Base-by-base conservation (phyloP, 1,140 invertebrate species). In the Eupristina koningsbergeri region DNA sequence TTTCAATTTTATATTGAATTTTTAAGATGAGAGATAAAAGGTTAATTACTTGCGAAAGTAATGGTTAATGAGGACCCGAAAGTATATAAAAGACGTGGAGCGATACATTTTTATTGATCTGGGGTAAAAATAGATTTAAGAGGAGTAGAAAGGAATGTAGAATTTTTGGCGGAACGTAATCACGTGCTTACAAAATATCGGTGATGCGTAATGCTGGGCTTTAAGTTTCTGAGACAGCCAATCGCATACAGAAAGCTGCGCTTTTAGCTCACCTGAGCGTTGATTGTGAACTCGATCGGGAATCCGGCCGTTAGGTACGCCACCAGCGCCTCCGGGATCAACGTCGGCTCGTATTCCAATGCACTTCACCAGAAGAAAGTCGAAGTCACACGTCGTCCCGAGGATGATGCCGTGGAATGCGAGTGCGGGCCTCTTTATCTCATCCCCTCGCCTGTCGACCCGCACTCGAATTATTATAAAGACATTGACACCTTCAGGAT, bases 351-450 rank as follows among this genome's bases (percentile, higher is more conserved):
- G 73, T 36, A 67, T 76, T 26, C 13, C 11, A 3, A 13, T 0
- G 0, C 3, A 45, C n/a, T n/a, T n/a, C n/a, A n/a, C n/a, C n/a
- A n/a, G n/a, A n/a, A n/a, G n/a, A n/a, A n/a, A n/a, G n/a, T 7
- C 41, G 41, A 11, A 11, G 36, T 41, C 79, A 34, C 8, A 7
- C 19, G 36, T 41, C 79, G 34, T 39, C 50, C 69, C 64, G 78
- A n/a, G n/a, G n/a, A 80, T 69, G 78, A 69, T 80, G 45, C 29
- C 47, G 50, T 26, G 79, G 79, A 80, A 80, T 80, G 79, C 67
- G 67, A 64, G 47, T 63, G 15, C 22, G 39, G 2, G 36, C 7
- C 26, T 41, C 13, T 41, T n/a, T 31, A 22, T 22, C 80, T 81
- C 71, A 53, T 75, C 80, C 63, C n/a, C n/a, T n/a, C 50, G 69